Base-by-base conservation (phyloP, 2,797 vertebrate species). In the Mycteria americana region DNA sequence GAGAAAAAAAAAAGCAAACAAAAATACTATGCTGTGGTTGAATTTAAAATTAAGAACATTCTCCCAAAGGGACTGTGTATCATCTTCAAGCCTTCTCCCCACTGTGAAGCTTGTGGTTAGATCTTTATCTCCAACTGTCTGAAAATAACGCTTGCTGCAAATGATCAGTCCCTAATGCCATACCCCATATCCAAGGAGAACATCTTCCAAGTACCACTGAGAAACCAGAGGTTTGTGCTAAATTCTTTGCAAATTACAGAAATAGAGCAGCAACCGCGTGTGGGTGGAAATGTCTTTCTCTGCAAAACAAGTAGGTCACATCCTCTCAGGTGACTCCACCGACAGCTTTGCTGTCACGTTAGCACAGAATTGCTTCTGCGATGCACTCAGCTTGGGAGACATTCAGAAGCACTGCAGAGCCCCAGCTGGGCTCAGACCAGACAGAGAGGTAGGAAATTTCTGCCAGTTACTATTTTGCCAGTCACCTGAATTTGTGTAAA, bases 111-210 rank as follows among this genome's bases (percentile, higher is more conserved):
- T 59, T 7, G 76, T 53, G 92, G 92, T 80, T 14, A 80, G 92
- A 94, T 92, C 76, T 88, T 79, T 88, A 84, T 88, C 94, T 88
- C 37, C 68, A 19, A 4, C 53, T 60, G 35, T 31, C 89, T 91
- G 78, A 79, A 86, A 82, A 80, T 12, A n/a, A 56, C 37, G 53
- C 22, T 45, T 31, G 51, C 78, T 67, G 91, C 60, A 59, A 54
- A 48, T 9, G 63, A 43, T 35, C 70, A 3, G 5, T 15, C 41
- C 63, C 85, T 27, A 13, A 12, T 2, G 45, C 72, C 68, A 3
- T 21, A 35, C 9, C 13, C 67, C 1, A 0, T 27, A 8, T 12
- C 56, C 68, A 7, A 60, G 60, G 46, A 77, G n/a, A 37, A 54
- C 35, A 35, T 74, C 28, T 80, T 83, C 72, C 88, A 70, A 77